phyloP scores from a whole-genome alignment of 1,140 invertebrate species.

The Cheumatopsyche charites region DNA sequence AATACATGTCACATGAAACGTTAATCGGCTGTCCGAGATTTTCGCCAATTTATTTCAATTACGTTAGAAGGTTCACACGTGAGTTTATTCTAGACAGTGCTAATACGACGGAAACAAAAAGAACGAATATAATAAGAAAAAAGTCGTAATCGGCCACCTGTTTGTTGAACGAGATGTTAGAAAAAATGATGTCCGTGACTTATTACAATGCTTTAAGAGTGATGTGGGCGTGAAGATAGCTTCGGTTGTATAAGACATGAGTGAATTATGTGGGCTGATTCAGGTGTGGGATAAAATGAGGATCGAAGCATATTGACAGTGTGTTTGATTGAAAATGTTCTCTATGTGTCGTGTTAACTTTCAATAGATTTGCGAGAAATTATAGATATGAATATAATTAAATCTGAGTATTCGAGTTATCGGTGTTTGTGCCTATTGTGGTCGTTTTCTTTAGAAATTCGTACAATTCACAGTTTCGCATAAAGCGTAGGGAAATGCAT shows the following conservation, averaged over 20 bases:
- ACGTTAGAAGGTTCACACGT: background rate
- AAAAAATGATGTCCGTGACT: constrained; percentile 7
- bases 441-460: too few relatives aligned
- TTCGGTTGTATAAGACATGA: background rate
- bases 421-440: too few relatives aligned
- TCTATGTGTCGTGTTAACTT: too few relatives aligned
- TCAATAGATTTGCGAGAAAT: too few relatives aligned
- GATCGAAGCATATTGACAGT: background rate
- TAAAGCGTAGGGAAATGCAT: too few relatives aligned
- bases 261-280: constrained; percentile 15
- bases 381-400: too few relatives aligned
- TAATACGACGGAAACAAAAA: background rate
- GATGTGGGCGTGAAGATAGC: constrained; percentile 22
- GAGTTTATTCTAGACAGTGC: background rate
- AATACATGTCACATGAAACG: background rate
- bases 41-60: background rate
- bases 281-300: constrained; percentile 11
- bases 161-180: background rate
- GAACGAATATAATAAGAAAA: background rate
- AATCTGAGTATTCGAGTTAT: too few relatives aligned
- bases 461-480: too few relatives aligned
- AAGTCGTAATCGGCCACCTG: too few relatives aligned
- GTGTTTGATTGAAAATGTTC: too few relatives aligned
- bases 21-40: background rate
- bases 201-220: constrained; percentile 3